phyloP scores from a whole-genome alignment of 2,113 vertebrate genomes.

The Macaca mulatta region DNA sequence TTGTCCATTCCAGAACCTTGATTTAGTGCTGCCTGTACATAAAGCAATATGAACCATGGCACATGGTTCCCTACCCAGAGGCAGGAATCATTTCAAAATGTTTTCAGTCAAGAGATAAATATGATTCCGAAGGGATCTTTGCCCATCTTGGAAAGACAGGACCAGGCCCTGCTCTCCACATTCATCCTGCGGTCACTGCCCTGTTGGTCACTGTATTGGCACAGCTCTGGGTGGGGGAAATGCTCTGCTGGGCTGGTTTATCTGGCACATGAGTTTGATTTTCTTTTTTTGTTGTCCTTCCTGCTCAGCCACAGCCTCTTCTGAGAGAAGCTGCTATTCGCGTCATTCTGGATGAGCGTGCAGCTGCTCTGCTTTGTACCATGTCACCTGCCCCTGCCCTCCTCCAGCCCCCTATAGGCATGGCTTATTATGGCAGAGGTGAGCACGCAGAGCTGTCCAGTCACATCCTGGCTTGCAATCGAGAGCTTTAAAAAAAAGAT shows the following conservation, averaged over 20 bases:
- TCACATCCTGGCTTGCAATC: background rate
- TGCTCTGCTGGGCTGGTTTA: conserved; percentile 7
- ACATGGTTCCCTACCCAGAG: background rate
- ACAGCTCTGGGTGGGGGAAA: background rate
- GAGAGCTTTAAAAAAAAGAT: background rate
- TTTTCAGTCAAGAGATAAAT: background rate
- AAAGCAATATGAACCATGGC: background rate
- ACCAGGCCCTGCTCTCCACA: background rate
- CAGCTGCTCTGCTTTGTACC: background rate
- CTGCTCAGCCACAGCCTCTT: background rate
- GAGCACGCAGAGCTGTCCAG: background rate
- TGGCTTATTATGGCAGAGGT: background rate
- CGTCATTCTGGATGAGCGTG: background rate
- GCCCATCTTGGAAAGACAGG: background rate
- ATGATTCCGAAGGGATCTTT: background rate
- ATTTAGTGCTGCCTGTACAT: background rate
- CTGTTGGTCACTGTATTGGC: background rate
- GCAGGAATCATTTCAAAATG: background rate
- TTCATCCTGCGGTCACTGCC: background rate
- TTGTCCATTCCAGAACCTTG: background rate
- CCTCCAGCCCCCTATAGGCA: fast-evolving
- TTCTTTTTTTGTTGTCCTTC: background rate
- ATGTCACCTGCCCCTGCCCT: background rate
- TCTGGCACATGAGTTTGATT: background rate
- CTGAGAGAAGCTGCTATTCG: background rate